phyloP scores from a whole-genome alignment of 2,113 vertebrate genomes.

The Calcarius ornatus region DNA sequence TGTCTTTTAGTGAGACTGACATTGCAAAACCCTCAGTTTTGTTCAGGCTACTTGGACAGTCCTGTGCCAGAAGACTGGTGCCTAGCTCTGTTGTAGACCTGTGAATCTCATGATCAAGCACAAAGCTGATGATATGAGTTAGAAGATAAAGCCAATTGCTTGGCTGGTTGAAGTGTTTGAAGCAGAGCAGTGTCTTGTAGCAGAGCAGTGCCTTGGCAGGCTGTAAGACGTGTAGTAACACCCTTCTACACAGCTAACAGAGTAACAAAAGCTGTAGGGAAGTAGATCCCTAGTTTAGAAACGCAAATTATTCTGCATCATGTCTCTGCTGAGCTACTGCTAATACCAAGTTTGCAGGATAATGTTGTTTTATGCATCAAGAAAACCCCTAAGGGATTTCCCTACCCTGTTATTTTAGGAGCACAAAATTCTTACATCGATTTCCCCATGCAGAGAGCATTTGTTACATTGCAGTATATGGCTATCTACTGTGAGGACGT shows the following conservation, averaged over 20 bases:
- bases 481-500: neutral
- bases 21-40: neutral
- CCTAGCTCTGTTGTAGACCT: neutral
- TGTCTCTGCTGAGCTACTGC: neutral
- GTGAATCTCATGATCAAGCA: slow-evolving; percentile 7
- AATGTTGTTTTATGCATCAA: neutral
- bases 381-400: neutral
- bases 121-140: neutral
- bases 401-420: neutral
- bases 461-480: neutral
- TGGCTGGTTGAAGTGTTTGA: neutral
- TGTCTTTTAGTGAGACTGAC: neutral
- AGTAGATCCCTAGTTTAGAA: neutral
- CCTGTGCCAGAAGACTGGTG: neutral
- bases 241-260: neutral
- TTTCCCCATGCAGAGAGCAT: neutral
- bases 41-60: neutral
- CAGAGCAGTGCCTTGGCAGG: neutral
- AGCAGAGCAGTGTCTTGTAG: neutral
- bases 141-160: neutral
- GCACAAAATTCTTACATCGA: neutral
- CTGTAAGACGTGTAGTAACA: neutral
- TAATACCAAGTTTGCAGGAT: neutral
- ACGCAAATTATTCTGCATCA: neutral
- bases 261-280: neutral